Evolutionary conservation across 1,140 invertebrate species (phyloP).

Genomic region (Euglossa dilemma): DNA sequence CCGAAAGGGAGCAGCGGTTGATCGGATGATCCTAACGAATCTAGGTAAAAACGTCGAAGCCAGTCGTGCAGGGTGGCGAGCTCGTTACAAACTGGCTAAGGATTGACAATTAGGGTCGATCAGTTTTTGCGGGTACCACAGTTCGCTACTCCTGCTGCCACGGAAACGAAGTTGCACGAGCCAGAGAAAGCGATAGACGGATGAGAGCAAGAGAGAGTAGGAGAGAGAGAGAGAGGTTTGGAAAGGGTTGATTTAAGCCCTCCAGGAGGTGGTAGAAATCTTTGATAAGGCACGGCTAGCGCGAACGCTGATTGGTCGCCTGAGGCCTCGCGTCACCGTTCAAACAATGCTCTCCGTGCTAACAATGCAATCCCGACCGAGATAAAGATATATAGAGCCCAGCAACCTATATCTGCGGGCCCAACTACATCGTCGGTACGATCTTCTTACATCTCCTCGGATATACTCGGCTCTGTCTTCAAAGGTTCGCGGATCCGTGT

Average conservation of each 20-base stretch:
- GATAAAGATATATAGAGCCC: constrained; percentile 73
- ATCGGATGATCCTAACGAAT: constrained; percentile 36
- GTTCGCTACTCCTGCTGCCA: neutral
- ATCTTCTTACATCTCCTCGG: constrained; percentile 45
- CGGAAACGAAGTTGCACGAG: constrained; percentile 20
- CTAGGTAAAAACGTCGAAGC: constrained; percentile 28
- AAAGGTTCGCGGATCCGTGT: constrained; percentile 45
- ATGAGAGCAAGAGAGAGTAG: neutral
- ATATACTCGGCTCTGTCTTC: constrained; percentile 32
- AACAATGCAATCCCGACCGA: constrained; percentile 76
- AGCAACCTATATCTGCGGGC: constrained; percentile 54
- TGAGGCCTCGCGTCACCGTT: constrained; percentile 70
- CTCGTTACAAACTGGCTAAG: constrained; percentile 45
- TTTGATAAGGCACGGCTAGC: constrained; percentile 74
- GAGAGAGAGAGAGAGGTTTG: neutral
- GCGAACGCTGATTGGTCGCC: constrained; percentile 71
- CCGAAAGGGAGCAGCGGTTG: neutral
- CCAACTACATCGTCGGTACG: constrained; percentile 27
- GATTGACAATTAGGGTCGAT: constrained; percentile 58
- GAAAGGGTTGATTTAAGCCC: constrained; percentile 65
- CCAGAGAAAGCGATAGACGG: neutral
- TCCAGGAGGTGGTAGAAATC: constrained; percentile 65
- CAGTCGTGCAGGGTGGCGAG: neutral
- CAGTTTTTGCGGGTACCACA: constrained; percentile 35
- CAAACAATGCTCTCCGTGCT: constrained; percentile 75